Base-by-base conservation (phyloP, 2,113 vertebrate species). In the Tragulus kanchil region DNA sequence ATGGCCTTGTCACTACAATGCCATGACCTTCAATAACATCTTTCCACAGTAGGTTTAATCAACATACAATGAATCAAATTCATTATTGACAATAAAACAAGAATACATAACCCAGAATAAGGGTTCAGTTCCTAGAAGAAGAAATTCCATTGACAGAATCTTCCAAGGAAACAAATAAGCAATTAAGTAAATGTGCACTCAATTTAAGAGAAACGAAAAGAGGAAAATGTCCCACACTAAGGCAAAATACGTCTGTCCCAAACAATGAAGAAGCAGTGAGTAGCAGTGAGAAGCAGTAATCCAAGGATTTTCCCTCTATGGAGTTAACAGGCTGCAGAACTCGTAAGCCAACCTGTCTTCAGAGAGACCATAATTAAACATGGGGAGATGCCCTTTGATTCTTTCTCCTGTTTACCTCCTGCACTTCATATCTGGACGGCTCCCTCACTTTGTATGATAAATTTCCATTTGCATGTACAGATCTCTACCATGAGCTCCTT, bases 131-230 rank as follows among this genome's bases (percentile, higher is more conserved):
- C 45, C 75, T 81, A 94, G 50, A 89, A 94, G 64, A 97, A 75
- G 36, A 90, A 86, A 96, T 58, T 64, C 93, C 78, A 93, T 45
- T 77, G 71, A 36, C 48, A 89, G 56, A 67, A 54, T 95, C 42
- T 93, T 62, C 86, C 84, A 83, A 65, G 83, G 58, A 93, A 93
- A 91, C 16, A 87, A 94, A 84, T 54, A 94, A 97, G 48, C 50
- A 96, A 97, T 84, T 90, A 93, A 85, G 26, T 50, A 92, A 93
- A 90, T 85, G 62, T 94, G 71, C 64, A 83, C 9, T 96, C 42
- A 95, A 81, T 95, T 95, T 91, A 94, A 96, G 89, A 73, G 61
- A 96, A 92, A 90, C n/a, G 52, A 89, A 96, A 95, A 91, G 25
- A 82, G 58, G 62, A 89, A 97, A 94, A 85, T 36, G 5, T 90